Evolutionary conservation across 2,797 vertebrate species (phyloP).

Genomic region (Adelosebastes latens): DNA sequence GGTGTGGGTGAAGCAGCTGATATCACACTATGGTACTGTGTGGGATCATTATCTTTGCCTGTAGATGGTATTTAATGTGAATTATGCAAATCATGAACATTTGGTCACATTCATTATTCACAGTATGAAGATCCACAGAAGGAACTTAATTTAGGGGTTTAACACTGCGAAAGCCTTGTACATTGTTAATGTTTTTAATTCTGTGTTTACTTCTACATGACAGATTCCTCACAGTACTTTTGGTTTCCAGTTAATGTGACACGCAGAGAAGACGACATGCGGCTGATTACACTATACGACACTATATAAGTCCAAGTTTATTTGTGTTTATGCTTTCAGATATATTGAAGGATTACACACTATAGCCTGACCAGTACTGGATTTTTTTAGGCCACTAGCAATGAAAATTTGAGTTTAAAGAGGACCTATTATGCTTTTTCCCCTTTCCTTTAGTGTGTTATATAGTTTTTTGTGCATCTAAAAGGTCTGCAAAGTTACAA

Average conservation of each 20-base stretch:
- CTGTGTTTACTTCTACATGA: neutral
- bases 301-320: neutral
- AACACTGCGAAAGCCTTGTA: neutral
- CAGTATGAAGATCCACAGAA: neutral
- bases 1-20: neutral
- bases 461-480: too few species aligned
- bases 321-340: neutral
- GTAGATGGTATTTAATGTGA: neutral
- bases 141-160: neutral
- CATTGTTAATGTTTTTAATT: neutral
- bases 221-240: neutral
- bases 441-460: too few species aligned
- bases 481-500: too few species aligned
- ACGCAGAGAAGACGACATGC: neutral
- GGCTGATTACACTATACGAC: neutral
- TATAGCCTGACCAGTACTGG: too few species aligned
- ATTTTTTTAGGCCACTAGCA: neutral
- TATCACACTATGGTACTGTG: neutral
- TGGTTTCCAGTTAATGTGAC: neutral
- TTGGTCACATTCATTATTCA: slow-evolving; percentile 20
- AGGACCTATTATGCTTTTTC: too few species aligned
- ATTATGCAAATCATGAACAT: slow-evolving; percentile 21
- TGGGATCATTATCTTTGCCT: neutral
- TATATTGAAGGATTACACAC: neutral
- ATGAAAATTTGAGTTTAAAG: neutral